Evolutionary conservation across 1,140 invertebrate species (phyloP), one percentile per base, ranked within the genome.

Genomic region (Melanaphis sacchari): DNA sequence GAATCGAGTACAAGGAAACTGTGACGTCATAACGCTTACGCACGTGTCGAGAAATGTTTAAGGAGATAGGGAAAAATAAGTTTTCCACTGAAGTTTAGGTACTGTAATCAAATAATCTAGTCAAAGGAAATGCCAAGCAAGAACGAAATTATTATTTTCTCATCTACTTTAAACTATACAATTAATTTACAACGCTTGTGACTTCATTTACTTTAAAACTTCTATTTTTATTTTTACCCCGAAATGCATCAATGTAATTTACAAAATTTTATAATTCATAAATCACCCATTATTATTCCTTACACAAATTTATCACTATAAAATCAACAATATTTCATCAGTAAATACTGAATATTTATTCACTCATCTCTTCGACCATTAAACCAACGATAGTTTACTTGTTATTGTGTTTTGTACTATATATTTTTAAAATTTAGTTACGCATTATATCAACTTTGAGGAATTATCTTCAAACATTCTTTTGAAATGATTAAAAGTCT

Each of bases 91-190:
- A 87, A 87, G 84, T 87, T 87, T 87, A n/a, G n/a, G n/a, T n/a
- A n/a, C 24, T 43, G 15, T 87, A 87, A 87, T 87, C 84, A 87
- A 87, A 87, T 87, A 87, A 85, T 85, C 82, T 31, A 40, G 38
- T 85, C 82, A 85, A 87, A 43, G 84, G 41, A 43, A 87, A 43
- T 18, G 11, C 41, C 24, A 21, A 87, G 40, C 46, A 87, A 43
- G 26, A 87, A 87, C 31, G 26, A 46, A 87, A 87, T 31, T n/a
- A 87, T 15, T 87, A n/a, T 87, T 87, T 87, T 87, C 26, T 43
- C 31, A 87, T 46, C 41, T 87, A 87, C 31, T 87, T 31, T 87
- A 11, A n/a, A n/a, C 31, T 11, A n/a, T 87, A 43, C 24, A 84
- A 87, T 87, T 87, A 26, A 43, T 43, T 87, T 87, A 43, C 40